Evolutionary conservation across 2,797 vertebrate genomes (phyloP), one percentile per base, ranked within the genome.

Genomic region (Pangasius larnaudii): DNA sequence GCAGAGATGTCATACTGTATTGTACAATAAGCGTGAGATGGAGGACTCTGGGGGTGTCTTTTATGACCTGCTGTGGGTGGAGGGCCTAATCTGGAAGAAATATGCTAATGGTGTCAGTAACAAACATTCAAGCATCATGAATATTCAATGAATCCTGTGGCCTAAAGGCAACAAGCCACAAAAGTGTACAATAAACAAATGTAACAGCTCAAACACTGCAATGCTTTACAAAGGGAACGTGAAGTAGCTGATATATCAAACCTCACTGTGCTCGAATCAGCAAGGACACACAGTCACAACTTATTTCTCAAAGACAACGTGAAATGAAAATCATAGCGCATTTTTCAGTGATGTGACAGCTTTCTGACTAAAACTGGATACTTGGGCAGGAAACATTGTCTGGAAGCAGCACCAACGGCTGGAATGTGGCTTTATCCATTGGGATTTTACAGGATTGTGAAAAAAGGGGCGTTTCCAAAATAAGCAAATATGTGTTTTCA

Each of bases 31-130:
- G 79, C 59, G 69, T 61, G 77, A 84, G 85, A 81, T 46, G 69
- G 63, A 58, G 67, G 56, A 75, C 77, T 83, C 36, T 3, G 46
- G 65, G 78, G 78, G 59, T 2, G 19, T 78, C 71, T 89, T 83
- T 89, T 69, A 80, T 86, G 85, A 86, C 84, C 69, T 56, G 61
- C 67, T 89, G 81, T 85, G 87, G 69, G 46, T 89, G 77, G 80
- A 78, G 86, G 67, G 87, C 61, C 77, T 90, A 86, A 86, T 90
- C 89, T 87, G 74, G 84, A 87, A 86, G 82, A 90, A 85, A 90
- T 91, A 85, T 88, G 89, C 91, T 86, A 85, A 88, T 86, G 82
- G 85, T 88, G 85, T 88, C 88, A 78, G 72, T 91, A 90, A 89
- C 83, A 85, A 91, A 90, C 88, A 89, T 89, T 89, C 87, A 88